Conservation (phyloP, 2,797 vertebrate species). For the Epinephelus coioides region DNA sequence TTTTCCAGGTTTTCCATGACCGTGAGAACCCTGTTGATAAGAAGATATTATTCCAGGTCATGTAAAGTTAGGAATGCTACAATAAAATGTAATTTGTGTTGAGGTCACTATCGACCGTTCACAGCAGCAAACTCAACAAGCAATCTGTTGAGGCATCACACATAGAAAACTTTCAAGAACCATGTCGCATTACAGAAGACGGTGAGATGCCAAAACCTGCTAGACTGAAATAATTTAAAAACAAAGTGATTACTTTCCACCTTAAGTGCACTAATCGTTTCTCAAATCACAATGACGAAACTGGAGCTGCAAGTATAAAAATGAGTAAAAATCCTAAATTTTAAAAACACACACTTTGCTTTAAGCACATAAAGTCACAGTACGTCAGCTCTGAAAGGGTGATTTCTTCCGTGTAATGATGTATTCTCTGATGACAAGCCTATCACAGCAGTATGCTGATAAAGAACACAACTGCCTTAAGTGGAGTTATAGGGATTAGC, state of each 20-base stretch:
- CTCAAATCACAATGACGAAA: conserved; percentile 13
- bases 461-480: conserved; percentile 74
- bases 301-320: background rate
- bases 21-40: too few relatives aligned
- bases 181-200: background rate
- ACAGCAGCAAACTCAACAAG: too few relatives aligned
- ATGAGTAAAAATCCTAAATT: background rate
- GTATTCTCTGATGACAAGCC: conserved; percentile 53
- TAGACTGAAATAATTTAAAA: background rate
- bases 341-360: background rate
- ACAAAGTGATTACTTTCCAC: too few relatives aligned
- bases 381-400: conserved; percentile 17
- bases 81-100: background rate
- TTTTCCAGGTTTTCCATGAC: too few relatives aligned
- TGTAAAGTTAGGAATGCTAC: background rate
- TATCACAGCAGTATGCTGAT: conserved; percentile 62
- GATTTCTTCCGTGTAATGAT: conserved; percentile 33
- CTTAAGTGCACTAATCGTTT: too few relatives aligned
- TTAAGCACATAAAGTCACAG: background rate
- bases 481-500: conserved; percentile 76
- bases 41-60: background rate
- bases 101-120: background rate
- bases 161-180: too few relatives aligned
- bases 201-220: too few relatives aligned
- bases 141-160: background rate